Conservation (phyloP, 35 echinoderm and acorn worm species). For the Heliocidaris erythrogramma region DNA sequence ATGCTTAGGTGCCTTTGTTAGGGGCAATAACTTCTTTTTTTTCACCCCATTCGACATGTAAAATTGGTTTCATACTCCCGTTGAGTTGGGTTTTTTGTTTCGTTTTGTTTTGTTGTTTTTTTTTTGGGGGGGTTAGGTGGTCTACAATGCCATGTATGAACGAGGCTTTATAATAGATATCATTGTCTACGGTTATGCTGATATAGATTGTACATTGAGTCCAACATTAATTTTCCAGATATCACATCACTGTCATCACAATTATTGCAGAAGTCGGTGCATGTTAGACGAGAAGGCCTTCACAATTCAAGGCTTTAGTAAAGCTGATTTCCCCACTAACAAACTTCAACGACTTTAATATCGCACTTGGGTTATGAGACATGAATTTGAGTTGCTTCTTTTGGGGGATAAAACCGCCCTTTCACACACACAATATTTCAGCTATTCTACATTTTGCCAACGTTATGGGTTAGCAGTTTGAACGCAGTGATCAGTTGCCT, state of each 20-base stretch:
- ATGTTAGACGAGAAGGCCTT: neutral
- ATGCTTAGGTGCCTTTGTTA: too few relatives aligned
- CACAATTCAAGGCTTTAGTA: neutral
- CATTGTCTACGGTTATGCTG: too few relatives aligned
- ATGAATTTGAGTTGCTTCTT: neutral
- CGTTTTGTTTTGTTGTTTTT: too few relatives aligned
- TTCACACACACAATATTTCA: neutral
- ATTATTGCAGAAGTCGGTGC: neutral
- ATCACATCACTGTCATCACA: neutral
- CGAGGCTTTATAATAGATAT: too few relatives aligned
- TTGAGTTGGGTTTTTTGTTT: too few relatives aligned
- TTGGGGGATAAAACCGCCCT: neutral
- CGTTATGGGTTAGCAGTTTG: constrained; percentile 16
- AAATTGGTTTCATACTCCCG: too few relatives aligned
- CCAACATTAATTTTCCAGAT: neutral
- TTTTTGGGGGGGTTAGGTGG: too few relatives aligned
- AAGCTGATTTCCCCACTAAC: neutral
- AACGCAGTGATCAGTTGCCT: neutral
- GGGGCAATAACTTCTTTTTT: too few relatives aligned
- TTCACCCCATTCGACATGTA: too few relatives aligned
- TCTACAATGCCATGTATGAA: too few relatives aligned
- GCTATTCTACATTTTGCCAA: neutral
- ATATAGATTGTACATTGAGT: neutral
- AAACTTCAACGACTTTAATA: neutral
- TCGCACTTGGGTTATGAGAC: neutral